These are phyloP conservation scores for Pinctada fucata DNA, from an alignment of 2,888 invertebrate species.

Conservation along the genomic window DNA sequence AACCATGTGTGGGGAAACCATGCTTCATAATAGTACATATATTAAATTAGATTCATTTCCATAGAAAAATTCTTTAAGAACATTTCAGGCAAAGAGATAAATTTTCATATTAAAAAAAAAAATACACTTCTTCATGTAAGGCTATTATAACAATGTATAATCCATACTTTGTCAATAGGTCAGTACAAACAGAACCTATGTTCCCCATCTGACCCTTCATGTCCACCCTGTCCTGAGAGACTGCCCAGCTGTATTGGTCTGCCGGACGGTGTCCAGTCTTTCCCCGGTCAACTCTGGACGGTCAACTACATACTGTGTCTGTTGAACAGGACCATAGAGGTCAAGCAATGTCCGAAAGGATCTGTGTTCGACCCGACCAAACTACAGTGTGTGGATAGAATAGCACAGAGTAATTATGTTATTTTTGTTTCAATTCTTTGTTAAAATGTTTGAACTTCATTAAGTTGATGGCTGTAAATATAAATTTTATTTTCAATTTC, in stretches of 20 bases:
- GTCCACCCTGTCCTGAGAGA: slow-evolving; percentile 45
- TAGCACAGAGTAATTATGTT: slow-evolving; percentile 22
- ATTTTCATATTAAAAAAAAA: no score
- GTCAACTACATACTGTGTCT: slow-evolving; percentile 45
- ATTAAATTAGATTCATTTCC: no score
- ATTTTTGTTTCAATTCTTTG: neutral
- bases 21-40: no score
- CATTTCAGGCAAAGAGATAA: no score
- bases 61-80: no score
- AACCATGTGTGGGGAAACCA: no score
- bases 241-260: slow-evolving; percentile 50
- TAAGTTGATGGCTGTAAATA: no score
- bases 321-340: slow-evolving; percentile 48
- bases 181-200: slow-evolving; percentile 51
- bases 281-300: slow-evolving; percentile 41
- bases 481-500: no score
- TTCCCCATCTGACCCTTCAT: slow-evolving; percentile 24
- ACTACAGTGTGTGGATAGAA: slow-evolving; percentile 32
- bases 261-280: slow-evolving; percentile 42
- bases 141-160: no score
- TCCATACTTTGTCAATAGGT: slow-evolving; percentile 26
- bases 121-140: no score
- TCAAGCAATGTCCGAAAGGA: slow-evolving; percentile 43
- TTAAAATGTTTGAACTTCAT: no score
- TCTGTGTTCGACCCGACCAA: slow-evolving; percentile 57